Evolutionary conservation across 2,888 invertebrate species (phyloP).

Genomic region (Ferdinandea cuprea): DNA sequence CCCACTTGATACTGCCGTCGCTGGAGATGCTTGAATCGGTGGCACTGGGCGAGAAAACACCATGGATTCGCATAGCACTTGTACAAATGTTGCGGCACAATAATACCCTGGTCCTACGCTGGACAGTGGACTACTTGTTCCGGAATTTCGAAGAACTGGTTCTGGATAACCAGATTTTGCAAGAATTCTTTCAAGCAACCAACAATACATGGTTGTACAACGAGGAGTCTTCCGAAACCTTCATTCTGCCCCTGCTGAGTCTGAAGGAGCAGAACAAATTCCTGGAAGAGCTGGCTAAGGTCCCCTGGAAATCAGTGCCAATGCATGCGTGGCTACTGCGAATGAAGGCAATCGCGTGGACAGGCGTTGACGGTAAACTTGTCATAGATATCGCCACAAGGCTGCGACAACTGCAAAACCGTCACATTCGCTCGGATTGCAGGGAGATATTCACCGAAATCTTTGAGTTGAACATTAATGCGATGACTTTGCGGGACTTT

Average conservation of each 20-base stretch:
- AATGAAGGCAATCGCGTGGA: conserved; percentile 46
- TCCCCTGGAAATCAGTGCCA: conserved; percentile 80
- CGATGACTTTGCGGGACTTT: conserved; percentile 77
- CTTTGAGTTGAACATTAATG: conserved; percentile 73
- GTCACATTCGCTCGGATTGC: conserved; percentile 73
- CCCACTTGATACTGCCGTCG: conserved; percentile 81
- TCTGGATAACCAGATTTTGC: conserved; percentile 74
- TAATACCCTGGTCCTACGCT: conserved; percentile 80
- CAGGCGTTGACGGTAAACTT: conserved; percentile 41
- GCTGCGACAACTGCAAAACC: conserved; percentile 77
- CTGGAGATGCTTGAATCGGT: conserved; percentile 74
- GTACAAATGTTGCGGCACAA: conserved; percentile 77
- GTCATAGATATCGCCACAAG: conserved; percentile 76
- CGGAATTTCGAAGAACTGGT: conserved; percentile 70
- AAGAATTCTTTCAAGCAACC: conserved; percentile 77
- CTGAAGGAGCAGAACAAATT: conserved; percentile 64
- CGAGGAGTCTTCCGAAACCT: conserved; percentile 50
- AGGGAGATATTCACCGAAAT: conserved; percentile 71
- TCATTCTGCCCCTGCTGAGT: conserved; percentile 61
- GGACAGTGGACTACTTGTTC: conserved; percentile 78
- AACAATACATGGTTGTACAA: conserved; percentile 80
- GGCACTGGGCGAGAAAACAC: conserved; percentile 51
- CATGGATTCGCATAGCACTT: conserved; percentile 78
- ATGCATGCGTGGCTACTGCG: conserved; percentile 78
- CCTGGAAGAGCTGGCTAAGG: conserved; percentile 56